Base-by-base conservation (phyloP, 2,113 vertebrate species). In the Misgurnus mizolepis region DNA sequence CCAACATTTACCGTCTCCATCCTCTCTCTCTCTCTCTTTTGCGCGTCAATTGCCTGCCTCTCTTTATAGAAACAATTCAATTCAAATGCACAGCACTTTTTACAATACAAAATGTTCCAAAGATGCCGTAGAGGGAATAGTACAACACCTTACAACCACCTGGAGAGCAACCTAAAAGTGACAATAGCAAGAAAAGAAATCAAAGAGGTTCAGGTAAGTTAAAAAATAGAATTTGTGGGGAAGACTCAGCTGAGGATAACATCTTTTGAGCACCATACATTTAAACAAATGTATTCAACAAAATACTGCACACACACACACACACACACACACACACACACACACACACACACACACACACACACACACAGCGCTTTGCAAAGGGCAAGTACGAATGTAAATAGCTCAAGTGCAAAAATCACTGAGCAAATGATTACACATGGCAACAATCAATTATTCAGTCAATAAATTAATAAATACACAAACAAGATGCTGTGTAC, bases 401-500 rank as follows among this genome's bases (percentile, higher is more conserved):
- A 43, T 11, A 61, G n/a, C n/a, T n/a, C 15, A n/a, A 60, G 39
- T 73, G 41, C 70, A 43, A 3, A 60, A 43, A 60, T 73, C 71
- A 60, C n/a, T 45, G 39, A 22, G 55, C 18, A 74, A 61, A 61
- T 11, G 6, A 73, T 60, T 73, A 58, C 41, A 73, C 50, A 45
- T n/a, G 11, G 40, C 55, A 61, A n/a, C n/a, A 12, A 60, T 73
- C 40, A 61, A 73, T 73, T 61, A 73, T 73, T 60, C 55, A 73
- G 45, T 73, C 55, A 45, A 10, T 73, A 73, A 73, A 73, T 61
- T 45, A 73, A 61, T 61, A 73, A 73, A 73, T 41, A 45, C 55
- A 58, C 71, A 60, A 74, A 61, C 55, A 45, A 61, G 55, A 60
- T 45, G 17, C 18, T 74, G 4, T 60, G 71, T 43, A 15, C 50